Conservation (phyloP, 2,797 vertebrate genomes). For the Myotis findleyi region DNA sequence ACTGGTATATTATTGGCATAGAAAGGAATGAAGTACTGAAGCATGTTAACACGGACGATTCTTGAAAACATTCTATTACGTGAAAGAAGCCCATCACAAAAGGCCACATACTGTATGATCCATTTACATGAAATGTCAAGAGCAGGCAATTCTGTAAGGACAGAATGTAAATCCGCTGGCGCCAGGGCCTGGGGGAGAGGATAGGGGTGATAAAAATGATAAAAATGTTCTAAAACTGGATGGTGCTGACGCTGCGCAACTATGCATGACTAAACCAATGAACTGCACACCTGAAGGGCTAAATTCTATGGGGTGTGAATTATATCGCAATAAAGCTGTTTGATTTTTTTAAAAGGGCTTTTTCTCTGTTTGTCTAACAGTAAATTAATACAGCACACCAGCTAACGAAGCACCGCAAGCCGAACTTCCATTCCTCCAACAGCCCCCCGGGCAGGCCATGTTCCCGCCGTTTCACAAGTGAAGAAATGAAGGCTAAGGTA, state of each 20-base stretch:
- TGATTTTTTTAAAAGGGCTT: neutral
- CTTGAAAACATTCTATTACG: neutral
- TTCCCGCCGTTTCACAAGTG: neutral
- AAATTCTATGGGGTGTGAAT: neutral
- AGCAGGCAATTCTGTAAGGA: neutral
- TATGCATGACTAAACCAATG: neutral
- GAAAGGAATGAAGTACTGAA: neutral
- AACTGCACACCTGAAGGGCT: neutral
- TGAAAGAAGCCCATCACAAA: neutral
- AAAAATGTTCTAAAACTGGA: neutral
- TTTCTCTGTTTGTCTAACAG: neutral
- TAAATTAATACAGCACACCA: neutral
- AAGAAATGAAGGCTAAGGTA: neutral
- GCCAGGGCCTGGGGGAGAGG: neutral
- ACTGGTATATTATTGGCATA: too few relatives aligned
- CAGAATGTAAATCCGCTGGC: neutral
- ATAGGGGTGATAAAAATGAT: neutral
- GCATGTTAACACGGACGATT: neutral
- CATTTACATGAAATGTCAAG: neutral
- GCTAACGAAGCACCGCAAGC: neutral
- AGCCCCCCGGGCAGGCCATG: rapidly evolving
- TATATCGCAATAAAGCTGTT: neutral
- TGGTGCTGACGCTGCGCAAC: neutral
- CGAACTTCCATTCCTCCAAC: neutral
- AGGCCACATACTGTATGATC: neutral